Base-by-base conservation (phyloP, 2,888 invertebrate genomes). In the Keiferia lycopersicella region DNA sequence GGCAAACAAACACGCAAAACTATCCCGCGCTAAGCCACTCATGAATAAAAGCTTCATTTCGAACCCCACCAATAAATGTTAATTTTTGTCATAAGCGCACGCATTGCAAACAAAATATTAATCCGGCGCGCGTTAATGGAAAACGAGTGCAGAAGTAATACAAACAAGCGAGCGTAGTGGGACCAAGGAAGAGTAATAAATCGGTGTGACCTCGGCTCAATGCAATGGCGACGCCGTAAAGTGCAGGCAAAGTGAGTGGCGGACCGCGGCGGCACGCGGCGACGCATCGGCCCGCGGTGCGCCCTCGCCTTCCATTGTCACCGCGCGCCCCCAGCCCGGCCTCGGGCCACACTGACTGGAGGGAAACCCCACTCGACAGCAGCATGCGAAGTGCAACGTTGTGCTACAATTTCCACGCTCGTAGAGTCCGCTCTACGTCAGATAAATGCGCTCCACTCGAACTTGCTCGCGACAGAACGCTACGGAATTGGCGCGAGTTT, bases 21-120 rank as follows among this genome's bases (percentile, higher is more conserved):
- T 90, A 88, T 88, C 86, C 85, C 82, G 82, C 80, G 82, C 77
- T 89, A 88, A 88, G 89, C 87, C 84, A 85, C 88, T 89, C 89
- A 89, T 90, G 90, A 90, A 90, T 90, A 90, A 88, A 88, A 87
- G 86, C 86, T 85, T 86, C 83, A 84, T 84, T 84, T 83, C 80
- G 82, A 86, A 86, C 89, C 90, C 88, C 83, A 85, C 82, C 87
- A 82, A 90, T 90, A 90, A 91, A 91, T 90, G 91, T 88, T 89
- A 91, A 91, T 90, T 91, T 88, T 88, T 82, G 86, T 88, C 87
- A 86, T 81, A 83, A 86, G 82, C 87, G 79, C 86, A 87, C 86
- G 86, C 87, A 84, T 86, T 80, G 87, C 87, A 87, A 90, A 88
- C 89, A 88, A 84, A 91, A 90, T 90, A 89, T 90, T 91, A 91